Evolutionary conservation across 1,140 invertebrate genomes (phyloP).

Genomic region (Plutomurus gul): DNA sequence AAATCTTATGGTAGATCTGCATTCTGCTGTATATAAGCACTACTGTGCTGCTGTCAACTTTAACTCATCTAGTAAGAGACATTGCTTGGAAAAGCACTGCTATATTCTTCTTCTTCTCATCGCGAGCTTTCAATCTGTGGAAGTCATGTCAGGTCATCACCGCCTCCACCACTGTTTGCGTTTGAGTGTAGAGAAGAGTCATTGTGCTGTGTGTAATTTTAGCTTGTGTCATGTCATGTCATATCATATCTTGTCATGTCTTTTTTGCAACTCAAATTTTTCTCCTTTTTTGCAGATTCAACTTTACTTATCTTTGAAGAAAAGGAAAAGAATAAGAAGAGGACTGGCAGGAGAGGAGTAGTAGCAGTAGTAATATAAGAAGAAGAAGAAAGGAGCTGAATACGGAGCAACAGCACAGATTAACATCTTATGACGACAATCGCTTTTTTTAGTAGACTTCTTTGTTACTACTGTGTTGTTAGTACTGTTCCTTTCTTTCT

Average conservation of each 20-base stretch:
- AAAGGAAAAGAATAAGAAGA: not conserved
- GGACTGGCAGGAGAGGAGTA: not conserved
- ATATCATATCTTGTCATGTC: not conserved
- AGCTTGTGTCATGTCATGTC: constrained; percentile 10
- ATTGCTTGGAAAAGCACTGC: too few relatives aligned
- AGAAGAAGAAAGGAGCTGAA: not conserved
- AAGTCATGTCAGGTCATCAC: too few relatives aligned
- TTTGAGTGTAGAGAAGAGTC: not conserved
- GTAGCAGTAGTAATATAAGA: not conserved
- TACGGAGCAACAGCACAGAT: constrained; percentile 20
- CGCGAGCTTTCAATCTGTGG: too few relatives aligned
- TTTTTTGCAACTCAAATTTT: constrained; percentile 4
- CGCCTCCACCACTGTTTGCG: too few relatives aligned
- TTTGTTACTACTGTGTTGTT: too few relatives aligned
- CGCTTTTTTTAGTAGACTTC: not conserved
- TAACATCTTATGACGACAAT: constrained; percentile 22
- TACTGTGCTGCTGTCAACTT: too few relatives aligned
- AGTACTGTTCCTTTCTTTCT: not conserved
- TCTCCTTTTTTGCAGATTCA: constrained; percentile 39
- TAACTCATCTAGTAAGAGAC: too few relatives aligned
- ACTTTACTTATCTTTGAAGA: constrained; percentile 41
- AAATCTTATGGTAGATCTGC: too few relatives aligned
- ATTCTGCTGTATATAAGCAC: too few relatives aligned
- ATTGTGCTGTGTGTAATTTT: not conserved
- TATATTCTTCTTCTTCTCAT: too few relatives aligned